Evolutionary conservation across 2,888 invertebrate genomes (phyloP).

Genomic region (Hoplodrina blanda): DNA sequence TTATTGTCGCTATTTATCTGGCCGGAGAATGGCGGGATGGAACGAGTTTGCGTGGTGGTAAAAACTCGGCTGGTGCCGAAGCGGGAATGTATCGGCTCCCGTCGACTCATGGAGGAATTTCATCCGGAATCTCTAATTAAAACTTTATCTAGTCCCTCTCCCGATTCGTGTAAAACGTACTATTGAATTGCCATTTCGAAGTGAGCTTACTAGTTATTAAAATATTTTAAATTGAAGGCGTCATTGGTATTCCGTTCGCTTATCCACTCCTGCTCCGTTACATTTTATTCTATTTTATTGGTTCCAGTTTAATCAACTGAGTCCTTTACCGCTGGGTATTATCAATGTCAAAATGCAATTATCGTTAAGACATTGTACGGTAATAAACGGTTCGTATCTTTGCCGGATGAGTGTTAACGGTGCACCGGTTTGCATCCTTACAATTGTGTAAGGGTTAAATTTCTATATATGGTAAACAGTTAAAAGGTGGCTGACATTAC

Average conservation of each 20-base stretch:
- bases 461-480: conserved; percentile 62
- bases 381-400: conserved; percentile 65
- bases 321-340: conserved; percentile 54
- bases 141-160: conserved; percentile 86
- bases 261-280: conserved; percentile 32
- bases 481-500: conserved; percentile 64
- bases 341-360: conserved; percentile 68
- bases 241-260: conserved; percentile 44
- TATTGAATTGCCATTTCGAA: conserved; percentile 55
- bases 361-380: conserved; percentile 64
- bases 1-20: conserved; percentile 82
- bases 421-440: conserved; percentile 50
- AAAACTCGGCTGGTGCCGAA: conserved; percentile 85
- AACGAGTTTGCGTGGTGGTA: conserved; percentile 83
- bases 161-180: conserved; percentile 70
- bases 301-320: conserved; percentile 55
- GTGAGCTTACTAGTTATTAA: conserved; percentile 51
- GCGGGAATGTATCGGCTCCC: conserved; percentile 86
- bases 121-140: conserved; percentile 90
- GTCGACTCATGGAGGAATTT: conserved; percentile 83
- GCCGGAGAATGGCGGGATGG: conserved; percentile 76
- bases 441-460: conserved; percentile 42
- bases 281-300: conserved; percentile 55
- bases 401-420: conserved; percentile 63
- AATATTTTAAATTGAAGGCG: conserved; percentile 52